Conservation (phyloP, 2,797 vertebrate species). For the Sebastes hubbsi region DNA sequence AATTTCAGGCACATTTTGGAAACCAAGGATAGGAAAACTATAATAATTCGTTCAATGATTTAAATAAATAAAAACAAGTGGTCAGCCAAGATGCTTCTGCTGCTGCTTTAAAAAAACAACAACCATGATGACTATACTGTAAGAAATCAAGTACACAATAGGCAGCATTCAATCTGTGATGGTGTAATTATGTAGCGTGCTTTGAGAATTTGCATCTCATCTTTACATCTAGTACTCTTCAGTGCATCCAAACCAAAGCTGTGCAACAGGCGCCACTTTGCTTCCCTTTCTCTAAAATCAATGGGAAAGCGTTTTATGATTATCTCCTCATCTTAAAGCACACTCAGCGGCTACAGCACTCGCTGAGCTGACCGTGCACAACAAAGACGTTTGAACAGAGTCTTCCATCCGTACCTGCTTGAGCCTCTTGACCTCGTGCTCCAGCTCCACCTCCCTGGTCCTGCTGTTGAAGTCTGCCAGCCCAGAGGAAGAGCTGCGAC, state of each 20-base stretch:
- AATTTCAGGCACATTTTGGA: neutral
- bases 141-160: neutral
- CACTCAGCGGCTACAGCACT: neutral
- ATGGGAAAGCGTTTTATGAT: neutral
- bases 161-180: neutral
- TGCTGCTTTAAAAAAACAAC: neutral
- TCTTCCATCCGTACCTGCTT: conserved; percentile 86
- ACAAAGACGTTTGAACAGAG: neutral
- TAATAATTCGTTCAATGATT: neutral
- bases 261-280: neutral
- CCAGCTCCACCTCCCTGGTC: conserved; percentile 92
- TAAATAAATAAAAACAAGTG: neutral
- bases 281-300: neutral
- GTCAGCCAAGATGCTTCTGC: neutral
- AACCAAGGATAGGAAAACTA: neutral
- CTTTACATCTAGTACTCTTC: neutral
- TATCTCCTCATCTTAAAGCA: neutral
- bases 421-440: conserved; percentile 92
- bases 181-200: neutral
- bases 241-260: neutral
- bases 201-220: neutral
- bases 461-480: conserved; percentile 88
- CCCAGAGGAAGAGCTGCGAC: conserved; percentile 84
- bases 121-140: neutral
- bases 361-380: neutral